Conservation (phyloP, 2,888 invertebrate species). For the Poecilus cupreus region DNA sequence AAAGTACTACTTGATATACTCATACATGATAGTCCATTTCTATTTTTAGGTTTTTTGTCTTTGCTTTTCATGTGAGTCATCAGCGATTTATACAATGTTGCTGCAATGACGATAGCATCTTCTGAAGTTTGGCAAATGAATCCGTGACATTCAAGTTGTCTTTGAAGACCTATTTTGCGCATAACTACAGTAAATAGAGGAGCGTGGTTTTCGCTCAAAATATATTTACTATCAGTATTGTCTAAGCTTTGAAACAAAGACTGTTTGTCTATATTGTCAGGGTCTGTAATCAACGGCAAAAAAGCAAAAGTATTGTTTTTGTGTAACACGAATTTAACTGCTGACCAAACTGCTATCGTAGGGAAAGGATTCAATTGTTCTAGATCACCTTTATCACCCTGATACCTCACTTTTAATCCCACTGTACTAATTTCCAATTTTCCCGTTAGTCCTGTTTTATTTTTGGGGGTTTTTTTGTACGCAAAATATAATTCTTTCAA, state of each 20-base stretch:
- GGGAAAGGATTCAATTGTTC: constrained; percentile 88
- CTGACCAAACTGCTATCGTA: constrained; percentile 95
- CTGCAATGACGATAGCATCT: constrained; percentile 93
- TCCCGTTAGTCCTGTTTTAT: constrained; percentile 72
- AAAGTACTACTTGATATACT: constrained; percentile 81
- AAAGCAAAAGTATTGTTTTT: constrained; percentile 82
- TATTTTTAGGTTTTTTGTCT: constrained; percentile 79
- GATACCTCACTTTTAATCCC: constrained; percentile 84
- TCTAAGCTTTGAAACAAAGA: constrained; percentile 78
- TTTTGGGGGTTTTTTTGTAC: constrained; percentile 72
- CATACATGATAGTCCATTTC: constrained; percentile 85
- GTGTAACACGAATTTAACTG: constrained; percentile 88
- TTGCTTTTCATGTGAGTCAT: constrained; percentile 85
- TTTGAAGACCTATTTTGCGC: constrained; percentile 85
- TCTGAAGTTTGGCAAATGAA: constrained; percentile 93
- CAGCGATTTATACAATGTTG: constrained; percentile 91
- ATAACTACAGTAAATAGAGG: constrained; percentile 94
- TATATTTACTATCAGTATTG: constrained; percentile 76
- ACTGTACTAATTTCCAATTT: constrained; percentile 80
- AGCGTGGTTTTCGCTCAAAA: constrained; percentile 79
- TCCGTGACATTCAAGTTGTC: constrained; percentile 91
- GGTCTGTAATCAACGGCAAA: constrained; percentile 88
- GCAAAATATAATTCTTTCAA: constrained; percentile 83
- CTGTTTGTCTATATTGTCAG: constrained; percentile 85
- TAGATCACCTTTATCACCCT: constrained; percentile 78